These are phyloP conservation scores for Gracilinanus agilis DNA, from an alignment of 2,113 vertebrate genomes.

Conservation along the genomic window DNA sequence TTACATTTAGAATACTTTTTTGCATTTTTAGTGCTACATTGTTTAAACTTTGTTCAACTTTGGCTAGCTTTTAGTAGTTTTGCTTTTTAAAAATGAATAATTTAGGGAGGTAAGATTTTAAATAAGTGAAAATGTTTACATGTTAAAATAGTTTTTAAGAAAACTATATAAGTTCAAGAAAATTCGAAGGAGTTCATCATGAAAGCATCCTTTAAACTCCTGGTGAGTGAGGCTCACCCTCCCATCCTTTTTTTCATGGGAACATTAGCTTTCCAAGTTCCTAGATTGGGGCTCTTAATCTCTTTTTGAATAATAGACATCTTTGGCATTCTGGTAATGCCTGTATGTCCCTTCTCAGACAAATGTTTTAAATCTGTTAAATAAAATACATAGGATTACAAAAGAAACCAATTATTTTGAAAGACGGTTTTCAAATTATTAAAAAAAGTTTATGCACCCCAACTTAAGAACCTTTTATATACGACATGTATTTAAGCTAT, in stretches of 20 bases:
- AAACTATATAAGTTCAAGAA: constrained; percentile 5
- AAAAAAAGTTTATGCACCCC: background rate
- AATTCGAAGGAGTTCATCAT: constrained; percentile 40
- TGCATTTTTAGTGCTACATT: background rate
- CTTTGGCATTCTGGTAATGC: background rate
- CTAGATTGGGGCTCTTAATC: too few species aligned
- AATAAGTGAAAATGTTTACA: too few species aligned
- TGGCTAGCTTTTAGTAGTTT: too few species aligned
- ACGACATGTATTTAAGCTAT: background rate
- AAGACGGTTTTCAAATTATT: background rate
- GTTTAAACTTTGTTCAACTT: too few species aligned
- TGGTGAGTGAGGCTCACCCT: too few species aligned
- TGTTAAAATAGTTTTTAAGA: too few species aligned
- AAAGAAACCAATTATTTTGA: background rate
- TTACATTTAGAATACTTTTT: constrained; percentile 36
- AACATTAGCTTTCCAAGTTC: too few species aligned
- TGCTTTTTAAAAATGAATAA: too few species aligned
- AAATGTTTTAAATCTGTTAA: background rate
- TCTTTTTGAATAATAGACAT: background rate
- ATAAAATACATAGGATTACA: background rate
- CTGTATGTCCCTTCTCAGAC: background rate
- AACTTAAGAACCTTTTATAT: background rate
- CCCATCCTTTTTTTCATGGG: too few species aligned
- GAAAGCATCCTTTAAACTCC: background rate
- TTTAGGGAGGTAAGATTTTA: too few species aligned